These are phyloP conservation scores for Drosophila formosana DNA, from an alignment of 2,888 invertebrate species.

Conservation along the genomic window DNA sequence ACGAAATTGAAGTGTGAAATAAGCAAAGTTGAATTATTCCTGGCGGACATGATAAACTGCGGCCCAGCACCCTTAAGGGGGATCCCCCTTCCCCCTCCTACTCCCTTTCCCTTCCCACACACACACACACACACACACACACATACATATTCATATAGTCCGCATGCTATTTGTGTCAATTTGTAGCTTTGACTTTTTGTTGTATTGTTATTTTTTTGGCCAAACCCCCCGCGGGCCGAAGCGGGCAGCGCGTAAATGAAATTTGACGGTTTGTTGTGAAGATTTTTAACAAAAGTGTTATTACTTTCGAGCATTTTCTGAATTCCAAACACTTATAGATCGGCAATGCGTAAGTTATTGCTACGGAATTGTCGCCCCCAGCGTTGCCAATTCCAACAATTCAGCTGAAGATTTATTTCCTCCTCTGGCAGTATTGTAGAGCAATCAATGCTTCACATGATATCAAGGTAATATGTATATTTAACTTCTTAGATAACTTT, in stretches of 20 bases:
- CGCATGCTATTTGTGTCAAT: constrained; percentile 75
- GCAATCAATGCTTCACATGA: not conserved
- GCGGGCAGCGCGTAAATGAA: constrained; percentile 38
- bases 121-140: constrained; percentile 4
- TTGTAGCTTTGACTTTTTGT: constrained; percentile 57
- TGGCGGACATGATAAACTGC: constrained; percentile 82
- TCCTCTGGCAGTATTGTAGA: not conserved
- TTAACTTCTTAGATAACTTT: too few relatives aligned
- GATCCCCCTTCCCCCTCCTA: not conserved
- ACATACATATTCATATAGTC: constrained; percentile 29
- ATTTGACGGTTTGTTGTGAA: constrained; percentile 29
- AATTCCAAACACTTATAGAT: constrained; percentile 24
- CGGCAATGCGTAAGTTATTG: constrained; percentile 11
- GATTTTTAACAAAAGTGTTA: constrained; percentile 47
- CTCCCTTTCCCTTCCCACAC: not conserved
- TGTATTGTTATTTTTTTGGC: not conserved
- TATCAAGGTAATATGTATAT: too few relatives aligned
- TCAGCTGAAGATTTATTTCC: not conserved
- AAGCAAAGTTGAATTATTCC: constrained; percentile 83
- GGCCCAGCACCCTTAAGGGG: constrained; percentile 48
- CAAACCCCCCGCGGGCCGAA: constrained; percentile 5
- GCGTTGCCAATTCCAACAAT: not conserved
- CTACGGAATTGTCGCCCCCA: constrained; percentile 2
- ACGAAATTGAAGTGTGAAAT: constrained; percentile 82
- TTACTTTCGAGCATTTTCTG: constrained; percentile 30